These are phyloP conservation scores for Lithophane semibrunnea DNA, from an alignment of 2,888 invertebrate species.

Conservation along the genomic window DNA sequence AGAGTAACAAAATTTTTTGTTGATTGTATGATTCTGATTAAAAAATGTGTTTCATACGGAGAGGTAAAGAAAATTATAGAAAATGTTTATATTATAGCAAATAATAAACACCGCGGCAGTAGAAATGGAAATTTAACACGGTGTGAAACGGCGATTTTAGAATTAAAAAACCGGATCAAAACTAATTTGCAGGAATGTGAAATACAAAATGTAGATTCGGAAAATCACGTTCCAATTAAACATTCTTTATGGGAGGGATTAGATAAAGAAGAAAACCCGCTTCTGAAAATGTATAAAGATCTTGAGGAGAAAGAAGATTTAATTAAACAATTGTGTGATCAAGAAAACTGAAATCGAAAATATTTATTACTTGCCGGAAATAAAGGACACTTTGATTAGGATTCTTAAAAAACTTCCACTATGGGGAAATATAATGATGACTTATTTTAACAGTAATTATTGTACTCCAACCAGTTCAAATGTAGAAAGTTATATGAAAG, in stretches of 20 bases:
- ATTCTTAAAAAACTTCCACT: no score
- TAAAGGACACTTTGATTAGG: no score
- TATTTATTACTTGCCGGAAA: no score
- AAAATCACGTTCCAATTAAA: constrained; percentile 6
- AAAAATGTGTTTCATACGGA: constrained; percentile 6
- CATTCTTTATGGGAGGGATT: not conserved
- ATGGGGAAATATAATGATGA: constrained; percentile 3
- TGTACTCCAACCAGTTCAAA: constrained; percentile 45
- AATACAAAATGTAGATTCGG: constrained; percentile 6
- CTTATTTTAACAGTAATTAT: constrained; percentile 44
- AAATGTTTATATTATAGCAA: no score
- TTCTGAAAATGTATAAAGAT: not conserved
- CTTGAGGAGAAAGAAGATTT: no score
- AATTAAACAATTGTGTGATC: no score
- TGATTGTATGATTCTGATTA: constrained; percentile 36
- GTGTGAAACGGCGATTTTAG: constrained; percentile 12
- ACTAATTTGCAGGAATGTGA: constrained; percentile 8
- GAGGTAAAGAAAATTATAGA: not conserved
- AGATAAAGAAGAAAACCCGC: not conserved
- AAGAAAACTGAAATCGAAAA: no score
- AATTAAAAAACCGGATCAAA: constrained; percentile 2
- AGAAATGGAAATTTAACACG: no score
- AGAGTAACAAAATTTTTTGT: constrained; percentile 35
- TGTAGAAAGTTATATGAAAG: constrained; percentile 49
- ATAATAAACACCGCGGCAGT: no score